Percentiles rank a stretch among this genome's conserved stretches.
Conservation (phyloP, 1,140 invertebrate species). For the Atta colombica region DNA sequence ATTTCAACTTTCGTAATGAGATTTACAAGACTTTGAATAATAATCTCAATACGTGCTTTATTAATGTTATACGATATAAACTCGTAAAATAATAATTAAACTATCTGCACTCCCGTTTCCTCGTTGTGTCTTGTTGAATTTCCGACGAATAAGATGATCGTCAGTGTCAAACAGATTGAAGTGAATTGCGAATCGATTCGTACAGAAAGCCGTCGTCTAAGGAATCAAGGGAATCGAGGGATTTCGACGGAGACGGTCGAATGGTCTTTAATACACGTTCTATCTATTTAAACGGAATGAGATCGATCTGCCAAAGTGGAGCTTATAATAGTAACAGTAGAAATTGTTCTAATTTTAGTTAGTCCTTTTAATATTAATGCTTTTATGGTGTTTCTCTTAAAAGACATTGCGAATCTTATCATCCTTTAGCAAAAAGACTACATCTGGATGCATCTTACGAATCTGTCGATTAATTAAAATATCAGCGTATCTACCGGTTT, state of each 20-base stretch:
- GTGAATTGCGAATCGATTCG: conserved; percentile 37
- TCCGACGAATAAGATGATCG: background rate
- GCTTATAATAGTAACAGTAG: background rate
- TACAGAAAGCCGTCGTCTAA: conserved; percentile 17
- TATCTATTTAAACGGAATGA: conserved; percentile 1
- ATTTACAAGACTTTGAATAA: conserved; percentile 21
- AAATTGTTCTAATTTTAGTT: conserved; percentile 4
- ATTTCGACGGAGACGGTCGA: background rate
- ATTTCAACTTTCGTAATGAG: conserved; percentile 21
- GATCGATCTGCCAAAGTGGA: conserved; percentile 8
- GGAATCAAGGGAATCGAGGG: background rate
- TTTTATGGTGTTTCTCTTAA: background rate
- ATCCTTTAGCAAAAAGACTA: background rate
- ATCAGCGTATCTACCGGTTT: conserved; percentile 4
- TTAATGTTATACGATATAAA: conserved; percentile 22
- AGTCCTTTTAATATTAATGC: background rate
- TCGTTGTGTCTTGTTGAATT: conserved; percentile 6
- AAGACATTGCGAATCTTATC: background rate
- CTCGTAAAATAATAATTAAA: conserved; percentile 40
- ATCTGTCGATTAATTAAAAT: conserved; percentile 40
- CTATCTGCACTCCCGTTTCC: background rate
- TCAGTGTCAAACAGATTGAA: conserved; percentile 4
- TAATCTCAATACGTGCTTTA: conserved; percentile 26
- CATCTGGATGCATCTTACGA: background rate
- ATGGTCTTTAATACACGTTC: conserved; percentile 6